phyloP scores from a whole-genome alignment of 2,888 invertebrate genomes.

The Chrysomela aeneicollis region DNA sequence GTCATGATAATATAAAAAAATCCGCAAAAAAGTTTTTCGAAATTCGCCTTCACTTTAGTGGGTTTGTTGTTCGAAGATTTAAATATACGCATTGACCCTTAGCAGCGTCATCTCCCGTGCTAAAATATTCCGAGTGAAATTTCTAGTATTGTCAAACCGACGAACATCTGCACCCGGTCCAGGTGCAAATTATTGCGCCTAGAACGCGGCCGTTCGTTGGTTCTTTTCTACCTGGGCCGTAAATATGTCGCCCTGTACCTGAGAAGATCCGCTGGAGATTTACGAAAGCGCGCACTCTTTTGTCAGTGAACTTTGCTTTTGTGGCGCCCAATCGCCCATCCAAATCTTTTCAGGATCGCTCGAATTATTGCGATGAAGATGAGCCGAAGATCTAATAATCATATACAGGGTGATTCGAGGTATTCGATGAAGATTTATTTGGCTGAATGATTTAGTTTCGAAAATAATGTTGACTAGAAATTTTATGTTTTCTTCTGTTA shows the following conservation, averaged over 20 bases:
- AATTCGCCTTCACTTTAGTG: too few species aligned
- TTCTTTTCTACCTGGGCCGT: background rate
- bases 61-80: too few species aligned
- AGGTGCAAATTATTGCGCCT: background rate
- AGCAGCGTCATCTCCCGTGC: background rate
- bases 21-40: too few species aligned
- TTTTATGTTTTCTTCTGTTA: too few species aligned
- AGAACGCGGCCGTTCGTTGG: background rate
- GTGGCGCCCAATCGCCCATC: background rate
- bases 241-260: background rate
- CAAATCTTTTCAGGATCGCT: background rate
- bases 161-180: slow-evolving; percentile 2
- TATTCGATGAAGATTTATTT: too few species aligned
- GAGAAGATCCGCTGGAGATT: background rate
- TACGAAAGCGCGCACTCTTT: background rate
- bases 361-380: background rate
- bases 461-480: too few species aligned
- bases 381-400: too few species aligned
- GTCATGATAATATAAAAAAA: too few species aligned
- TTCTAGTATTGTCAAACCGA: background rate
- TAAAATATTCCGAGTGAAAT: background rate
- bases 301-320: too few species aligned
- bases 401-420: too few species aligned
- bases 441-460: too few species aligned
- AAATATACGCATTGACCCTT: too few species aligned